Evolutionary conservation across 2,113 vertebrate genomes (phyloP).

Genomic region (human): GRCh38 chr6:93175001-93175500

Average conservation of each 20-base stretch:
- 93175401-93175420: background rate
- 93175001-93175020: background rate
- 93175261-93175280: background rate
- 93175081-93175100: background rate
- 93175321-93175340: background rate
- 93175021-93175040: background rate
- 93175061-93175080: background rate
- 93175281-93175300: background rate
- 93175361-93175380: background rate
- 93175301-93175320: background rate
- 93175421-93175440: background rate
- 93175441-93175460: background rate
- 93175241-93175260: background rate
- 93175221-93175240: background rate
- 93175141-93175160: background rate
- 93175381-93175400: background rate
- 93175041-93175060: background rate
- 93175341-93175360: background rate
- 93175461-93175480: background rate
- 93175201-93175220: background rate
- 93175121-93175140: background rate
- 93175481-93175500: background rate
- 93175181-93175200: background rate
- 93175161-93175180: background rate
- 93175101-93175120: background rate